phyloP scores from a whole-genome alignment of 2,113 vertebrate genomes.

The Acanthochromis polyacanthus region DNA sequence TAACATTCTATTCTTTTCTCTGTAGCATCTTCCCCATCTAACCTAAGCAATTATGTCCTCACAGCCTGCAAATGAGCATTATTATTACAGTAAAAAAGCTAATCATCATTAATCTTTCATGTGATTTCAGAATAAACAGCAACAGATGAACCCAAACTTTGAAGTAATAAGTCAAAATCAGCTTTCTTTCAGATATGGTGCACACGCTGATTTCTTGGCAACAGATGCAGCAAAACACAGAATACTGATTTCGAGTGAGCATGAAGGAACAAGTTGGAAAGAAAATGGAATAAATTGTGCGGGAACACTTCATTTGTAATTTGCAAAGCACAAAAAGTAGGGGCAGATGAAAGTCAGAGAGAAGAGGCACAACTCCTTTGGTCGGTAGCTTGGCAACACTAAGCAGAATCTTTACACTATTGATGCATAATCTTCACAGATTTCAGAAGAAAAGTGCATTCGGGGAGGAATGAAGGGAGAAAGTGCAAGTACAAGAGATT shows the following conservation, averaged over 20 bases:
- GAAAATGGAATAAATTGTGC: too few relatives aligned
- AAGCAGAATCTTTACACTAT: not conserved
- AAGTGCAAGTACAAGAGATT: constrained; percentile 7
- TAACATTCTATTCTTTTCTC: too few relatives aligned
- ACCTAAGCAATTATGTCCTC: too few relatives aligned
- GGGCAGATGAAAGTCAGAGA: not conserved
- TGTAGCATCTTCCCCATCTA: too few relatives aligned
- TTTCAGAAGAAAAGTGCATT: not conserved
- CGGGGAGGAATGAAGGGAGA: not conserved
- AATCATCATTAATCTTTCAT: not conserved
- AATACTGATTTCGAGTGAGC: too few relatives aligned
- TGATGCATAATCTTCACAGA: constrained; percentile 19
- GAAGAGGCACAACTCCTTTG: not conserved
- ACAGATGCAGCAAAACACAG: too few relatives aligned
- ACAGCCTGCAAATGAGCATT: too few relatives aligned
- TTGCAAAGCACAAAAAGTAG: constrained; percentile 2
- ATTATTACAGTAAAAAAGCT: too few relatives aligned
- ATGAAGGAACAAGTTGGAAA: too few relatives aligned
- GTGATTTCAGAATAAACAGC: not conserved
- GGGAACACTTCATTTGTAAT: not conserved
- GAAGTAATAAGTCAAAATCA: too few relatives aligned
- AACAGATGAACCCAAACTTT: not conserved
- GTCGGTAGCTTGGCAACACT: constrained; percentile 28
- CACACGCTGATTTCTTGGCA: not conserved
- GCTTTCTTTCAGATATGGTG: not conserved